Percentiles rank a stretch among this genome's conserved stretches.
Conservation (phyloP, 2,113 vertebrate genomes). For the Scomber scombrus region DNA sequence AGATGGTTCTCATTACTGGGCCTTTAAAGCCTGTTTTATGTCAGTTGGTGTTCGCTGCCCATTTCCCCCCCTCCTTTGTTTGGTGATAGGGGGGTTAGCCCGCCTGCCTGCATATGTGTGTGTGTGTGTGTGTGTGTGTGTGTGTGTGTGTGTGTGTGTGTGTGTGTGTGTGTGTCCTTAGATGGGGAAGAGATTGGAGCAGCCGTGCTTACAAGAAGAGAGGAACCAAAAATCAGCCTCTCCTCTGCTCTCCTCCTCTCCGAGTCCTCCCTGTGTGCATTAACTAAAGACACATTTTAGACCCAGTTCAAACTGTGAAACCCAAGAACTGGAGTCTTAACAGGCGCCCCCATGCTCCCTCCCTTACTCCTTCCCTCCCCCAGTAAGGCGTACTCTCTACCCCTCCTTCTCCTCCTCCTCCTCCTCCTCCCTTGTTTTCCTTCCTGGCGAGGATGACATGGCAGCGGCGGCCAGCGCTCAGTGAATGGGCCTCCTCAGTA, state of each 20-base stretch:
- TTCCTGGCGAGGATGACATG: constrained; percentile 83
- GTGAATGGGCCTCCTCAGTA: constrained; percentile 89
- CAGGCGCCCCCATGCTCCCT: constrained; percentile 39
- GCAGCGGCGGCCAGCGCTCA: constrained; percentile 56
- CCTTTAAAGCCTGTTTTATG: constrained; percentile 86
- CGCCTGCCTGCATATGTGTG: constrained; percentile 41
- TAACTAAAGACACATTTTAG: constrained; percentile 73
- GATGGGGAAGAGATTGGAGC: constrained; percentile 58
- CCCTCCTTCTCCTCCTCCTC: constrained; percentile 17
- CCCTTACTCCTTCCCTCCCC: constrained; percentile 40
- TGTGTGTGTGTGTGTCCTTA: constrained; percentile 60
- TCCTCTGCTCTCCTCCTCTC: constrained; percentile 69
- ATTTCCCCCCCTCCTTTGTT: constrained; percentile 72
- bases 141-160: constrained; percentile 33
- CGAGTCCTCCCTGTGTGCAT: constrained; percentile 58
- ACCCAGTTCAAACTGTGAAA: constrained; percentile 69
- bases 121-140: not conserved
- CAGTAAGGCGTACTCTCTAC: constrained; percentile 24
- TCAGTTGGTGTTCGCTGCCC: constrained; percentile 83
- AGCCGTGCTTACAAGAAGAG: constrained; percentile 43
- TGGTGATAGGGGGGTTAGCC: constrained; percentile 69
- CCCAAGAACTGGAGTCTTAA: constrained; percentile 65
- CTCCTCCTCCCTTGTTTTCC: constrained; percentile 74
- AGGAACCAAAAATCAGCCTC: constrained; percentile 39
- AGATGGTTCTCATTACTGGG: constrained; percentile 88